Percentiles rank a stretch among this genome's conserved stretches.
Evolutionary conservation across 1,140 invertebrate genomes (phyloP).

Genomic region (Aphelinus certus): DNA sequence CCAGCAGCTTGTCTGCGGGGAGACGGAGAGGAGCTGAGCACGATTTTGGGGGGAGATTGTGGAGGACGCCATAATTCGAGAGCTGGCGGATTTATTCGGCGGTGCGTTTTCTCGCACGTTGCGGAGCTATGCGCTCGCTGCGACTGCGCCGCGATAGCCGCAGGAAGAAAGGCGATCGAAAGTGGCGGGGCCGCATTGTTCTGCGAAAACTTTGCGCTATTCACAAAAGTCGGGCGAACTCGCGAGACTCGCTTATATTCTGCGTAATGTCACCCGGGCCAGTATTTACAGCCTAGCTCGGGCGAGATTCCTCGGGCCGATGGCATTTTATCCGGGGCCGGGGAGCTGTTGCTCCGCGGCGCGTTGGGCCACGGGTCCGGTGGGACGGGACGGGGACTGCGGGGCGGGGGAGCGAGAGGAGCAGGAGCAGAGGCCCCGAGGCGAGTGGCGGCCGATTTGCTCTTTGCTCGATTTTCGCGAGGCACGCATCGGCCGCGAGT

Average conservation of each 20-base stretch:
- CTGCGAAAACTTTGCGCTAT: constrained; percentile 28
- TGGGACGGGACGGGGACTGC: constrained; percentile 7
- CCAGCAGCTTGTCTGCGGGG: too few relatives aligned
- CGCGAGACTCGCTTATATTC: constrained; percentile 50
- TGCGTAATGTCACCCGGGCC: constrained; percentile 55
- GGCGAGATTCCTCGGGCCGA: constrained; percentile 53
- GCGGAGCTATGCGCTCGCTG: background rate
- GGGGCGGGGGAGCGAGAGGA: background rate
- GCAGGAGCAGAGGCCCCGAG: background rate
- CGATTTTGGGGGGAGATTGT: constrained; percentile 30
- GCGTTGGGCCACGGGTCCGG: too few relatives aligned
- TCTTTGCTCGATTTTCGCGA: constrained; percentile 53
- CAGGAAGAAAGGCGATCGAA: constrained; percentile 19
- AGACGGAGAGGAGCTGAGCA: background rate
- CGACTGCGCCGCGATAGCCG: background rate
- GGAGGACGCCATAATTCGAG: constrained; percentile 23
- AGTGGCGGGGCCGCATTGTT: constrained; percentile 32
- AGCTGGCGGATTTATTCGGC: constrained; percentile 24
- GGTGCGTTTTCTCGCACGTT: constrained; percentile 24
- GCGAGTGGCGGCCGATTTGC: constrained; percentile 22
- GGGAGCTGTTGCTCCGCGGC: too few relatives aligned
- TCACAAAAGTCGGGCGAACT: background rate
- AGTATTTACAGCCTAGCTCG: constrained; percentile 59
- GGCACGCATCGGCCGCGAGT: too few relatives aligned
- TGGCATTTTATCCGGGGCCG: constrained; percentile 52